Conservation (phyloP, 2,797 vertebrate genomes). For the Margarornis squamiger region DNA sequence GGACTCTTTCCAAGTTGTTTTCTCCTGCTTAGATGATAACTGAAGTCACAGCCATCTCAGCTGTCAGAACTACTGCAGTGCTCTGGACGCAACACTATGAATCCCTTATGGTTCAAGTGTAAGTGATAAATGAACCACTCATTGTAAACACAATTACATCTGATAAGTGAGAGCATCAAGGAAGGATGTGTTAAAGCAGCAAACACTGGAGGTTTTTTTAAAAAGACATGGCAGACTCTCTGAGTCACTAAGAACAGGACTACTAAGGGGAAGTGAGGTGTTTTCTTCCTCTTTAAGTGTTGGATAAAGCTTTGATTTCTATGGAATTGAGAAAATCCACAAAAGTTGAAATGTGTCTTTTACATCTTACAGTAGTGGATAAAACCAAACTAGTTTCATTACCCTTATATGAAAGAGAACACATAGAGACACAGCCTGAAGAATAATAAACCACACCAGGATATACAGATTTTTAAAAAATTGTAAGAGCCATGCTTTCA, state of each 20-base stretch:
- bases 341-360: background rate
- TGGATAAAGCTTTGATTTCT: background rate
- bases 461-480: background rate
- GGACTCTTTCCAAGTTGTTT: background rate
- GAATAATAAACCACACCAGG: background rate
- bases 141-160: background rate
- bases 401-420: background rate
- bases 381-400: background rate
- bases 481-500: background rate
- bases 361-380: background rate
- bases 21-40: background rate
- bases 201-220: background rate
- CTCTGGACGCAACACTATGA: background rate
- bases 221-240: background rate
- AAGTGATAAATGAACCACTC: background rate
- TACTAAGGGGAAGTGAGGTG: background rate
- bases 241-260: background rate
- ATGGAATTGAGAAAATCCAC: background rate
- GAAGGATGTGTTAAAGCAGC: background rate
- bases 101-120: background rate
- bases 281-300: background rate
- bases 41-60: background rate
- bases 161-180: background rate
- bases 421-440: background rate
- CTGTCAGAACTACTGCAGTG: background rate